phyloP scores from a whole-genome alignment of 53 echinoderm and acorn worm species.

The Astropecten irregularis region DNA sequence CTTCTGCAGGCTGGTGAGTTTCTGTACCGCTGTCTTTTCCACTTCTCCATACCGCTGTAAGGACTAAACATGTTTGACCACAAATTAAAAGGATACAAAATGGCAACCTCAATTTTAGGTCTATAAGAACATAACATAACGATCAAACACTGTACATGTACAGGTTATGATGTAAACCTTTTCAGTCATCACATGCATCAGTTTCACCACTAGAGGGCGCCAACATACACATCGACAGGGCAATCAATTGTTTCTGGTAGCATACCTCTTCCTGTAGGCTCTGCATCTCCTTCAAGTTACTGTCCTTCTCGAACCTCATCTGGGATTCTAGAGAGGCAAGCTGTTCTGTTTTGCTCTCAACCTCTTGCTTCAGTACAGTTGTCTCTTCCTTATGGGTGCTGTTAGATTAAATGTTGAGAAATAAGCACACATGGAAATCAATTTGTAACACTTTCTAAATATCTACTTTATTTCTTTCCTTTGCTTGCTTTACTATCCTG shows the following conservation, averaged over 20 bases:
- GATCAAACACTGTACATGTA: not conserved
- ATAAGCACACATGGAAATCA: too few species aligned
- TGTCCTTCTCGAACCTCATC: conserved; percentile 27
- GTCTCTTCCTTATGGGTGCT: not conserved
- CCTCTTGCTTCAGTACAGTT: not conserved
- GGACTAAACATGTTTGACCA: too few species aligned
- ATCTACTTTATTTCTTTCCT: too few species aligned
- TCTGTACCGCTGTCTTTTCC: not conserved
- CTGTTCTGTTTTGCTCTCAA: not conserved
- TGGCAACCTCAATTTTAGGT: too few species aligned
- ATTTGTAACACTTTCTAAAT: too few species aligned
- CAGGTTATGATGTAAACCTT: not conserved
- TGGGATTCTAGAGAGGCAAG: not conserved
- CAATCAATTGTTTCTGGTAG: too few species aligned
- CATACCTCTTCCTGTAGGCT: conserved; percentile 33
- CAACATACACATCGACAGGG: too few species aligned
- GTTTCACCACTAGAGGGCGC: too few species aligned
- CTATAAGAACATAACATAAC: too few species aligned
- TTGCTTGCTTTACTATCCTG: too few species aligned
- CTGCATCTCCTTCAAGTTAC: conserved; percentile 6
- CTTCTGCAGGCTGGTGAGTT: conserved; percentile 3
- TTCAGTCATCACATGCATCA: too few species aligned
- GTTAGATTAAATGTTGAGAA: not conserved
- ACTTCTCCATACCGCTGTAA: conserved; percentile 12
- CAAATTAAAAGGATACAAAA: too few species aligned